These are phyloP conservation scores for Thecocarcelia acutangulata DNA, from an alignment of 2,888 invertebrate genomes.

Conservation along the genomic window DNA sequence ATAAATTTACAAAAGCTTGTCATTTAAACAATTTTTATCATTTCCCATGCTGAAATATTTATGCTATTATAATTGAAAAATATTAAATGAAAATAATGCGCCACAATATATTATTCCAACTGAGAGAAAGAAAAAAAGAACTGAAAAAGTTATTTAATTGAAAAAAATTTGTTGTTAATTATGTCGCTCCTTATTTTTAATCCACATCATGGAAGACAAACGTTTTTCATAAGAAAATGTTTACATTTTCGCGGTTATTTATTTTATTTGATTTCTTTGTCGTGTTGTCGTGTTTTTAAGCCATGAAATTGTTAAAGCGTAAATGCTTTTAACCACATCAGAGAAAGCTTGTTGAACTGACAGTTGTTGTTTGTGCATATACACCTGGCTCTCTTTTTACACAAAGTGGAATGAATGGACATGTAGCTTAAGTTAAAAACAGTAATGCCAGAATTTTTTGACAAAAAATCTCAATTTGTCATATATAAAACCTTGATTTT, in stretches of 20 bases:
- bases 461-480: too few species aligned
- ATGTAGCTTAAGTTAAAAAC: too few species aligned
- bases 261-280: neutral
- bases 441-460: too few species aligned
- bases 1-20: conserved; percentile 10
- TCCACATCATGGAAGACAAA: neutral
- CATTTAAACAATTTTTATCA: neutral
- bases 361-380: conserved; percentile 3
- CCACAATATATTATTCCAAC: neutral
- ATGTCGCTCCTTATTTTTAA: conserved; percentile 12
- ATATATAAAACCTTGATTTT: too few species aligned
- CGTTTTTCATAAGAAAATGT: conserved; percentile 14
- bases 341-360: conserved; percentile 42
- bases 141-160: neutral
- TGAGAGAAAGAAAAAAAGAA: neutral
- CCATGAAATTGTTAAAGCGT: conserved; percentile 31
- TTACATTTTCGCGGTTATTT: conserved; percentile 19
- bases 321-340: conserved; percentile 44
- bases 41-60: conserved; percentile 18
- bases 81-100: conserved; percentile 3
- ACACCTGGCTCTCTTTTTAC: too few species aligned
- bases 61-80: conserved; percentile 1
- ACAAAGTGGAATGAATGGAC: too few species aligned
- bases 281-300: neutral
- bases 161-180: conserved; percentile 12